Evolutionary conservation across 2,888 invertebrate species (phyloP).

Genomic region (Apoda limacodes): DNA sequence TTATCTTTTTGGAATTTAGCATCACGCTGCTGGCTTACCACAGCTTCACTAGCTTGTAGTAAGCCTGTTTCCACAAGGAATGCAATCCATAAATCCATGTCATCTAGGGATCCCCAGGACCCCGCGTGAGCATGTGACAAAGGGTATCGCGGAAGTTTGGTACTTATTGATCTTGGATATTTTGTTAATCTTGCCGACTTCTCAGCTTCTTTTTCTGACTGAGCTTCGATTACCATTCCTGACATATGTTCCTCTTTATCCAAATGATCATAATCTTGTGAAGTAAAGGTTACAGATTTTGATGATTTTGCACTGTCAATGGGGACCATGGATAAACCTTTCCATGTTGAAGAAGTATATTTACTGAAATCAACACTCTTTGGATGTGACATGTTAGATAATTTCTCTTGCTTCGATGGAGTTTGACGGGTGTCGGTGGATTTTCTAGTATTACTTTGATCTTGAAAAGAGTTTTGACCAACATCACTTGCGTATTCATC

Average conservation of each 20-base stretch:
- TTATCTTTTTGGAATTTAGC: constrained; percentile 14
- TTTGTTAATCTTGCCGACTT: too few relatives aligned
- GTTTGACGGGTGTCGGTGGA: constrained; percentile 8
- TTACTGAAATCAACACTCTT: constrained; percentile 37
- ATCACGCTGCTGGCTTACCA: constrained; percentile 4
- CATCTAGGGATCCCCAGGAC: constrained; percentile 25
- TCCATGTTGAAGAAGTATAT: constrained; percentile 36
- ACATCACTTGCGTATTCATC: constrained; percentile 33
- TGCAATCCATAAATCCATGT: constrained; percentile 50
- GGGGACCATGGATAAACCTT: constrained; percentile 36
- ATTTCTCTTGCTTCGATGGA: constrained; percentile 19
- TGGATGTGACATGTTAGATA: constrained; percentile 21
- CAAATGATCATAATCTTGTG: constrained; percentile 30
- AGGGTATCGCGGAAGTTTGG: constrained; percentile 26
- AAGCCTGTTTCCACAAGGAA: constrained; percentile 47
- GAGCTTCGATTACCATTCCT: constrained; percentile 37
- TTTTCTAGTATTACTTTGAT: constrained; percentile 22
- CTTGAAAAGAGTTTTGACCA: constrained; percentile 27
- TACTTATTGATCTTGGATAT: constrained; percentile 36
- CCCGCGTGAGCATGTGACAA: constrained; percentile 17
- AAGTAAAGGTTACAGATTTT: constrained; percentile 51
- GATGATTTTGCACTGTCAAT: constrained; percentile 42
- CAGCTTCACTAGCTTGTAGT: constrained; percentile 26
- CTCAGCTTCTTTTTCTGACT: constrained; percentile 17
- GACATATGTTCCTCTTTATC: constrained; percentile 24